Evolutionary conservation across 2,888 invertebrate species (phyloP).

Genomic region (Pristionchus japonicus): DNA sequence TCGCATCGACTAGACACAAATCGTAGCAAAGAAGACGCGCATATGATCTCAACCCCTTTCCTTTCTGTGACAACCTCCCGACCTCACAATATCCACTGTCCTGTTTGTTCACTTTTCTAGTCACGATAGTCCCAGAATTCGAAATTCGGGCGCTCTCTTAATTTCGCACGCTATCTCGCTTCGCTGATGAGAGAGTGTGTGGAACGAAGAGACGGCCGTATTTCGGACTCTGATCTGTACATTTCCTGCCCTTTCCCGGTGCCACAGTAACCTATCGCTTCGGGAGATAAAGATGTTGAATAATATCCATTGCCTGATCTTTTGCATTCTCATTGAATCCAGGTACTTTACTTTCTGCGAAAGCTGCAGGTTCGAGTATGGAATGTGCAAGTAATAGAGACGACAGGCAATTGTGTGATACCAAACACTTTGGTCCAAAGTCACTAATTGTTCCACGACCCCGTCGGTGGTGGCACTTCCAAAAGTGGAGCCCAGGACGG

Average conservation of each 20-base stretch:
- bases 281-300: neutral
- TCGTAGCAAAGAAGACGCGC: neutral
- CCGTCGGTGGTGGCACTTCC: neutral
- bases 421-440: too few species aligned
- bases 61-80: neutral
- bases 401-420: too few species aligned
- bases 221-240: neutral
- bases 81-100: neutral
- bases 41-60: constrained; percentile 21
- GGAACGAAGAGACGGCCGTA: neutral
- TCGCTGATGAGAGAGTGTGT: too few species aligned
- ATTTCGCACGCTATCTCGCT: neutral
- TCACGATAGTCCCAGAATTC: too few species aligned
- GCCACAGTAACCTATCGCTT: constrained; percentile 1
- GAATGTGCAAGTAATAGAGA: too few species aligned
- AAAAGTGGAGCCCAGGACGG: neutral
- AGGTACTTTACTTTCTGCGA: too few species aligned
- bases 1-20: neutral
- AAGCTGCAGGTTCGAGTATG: too few species aligned
- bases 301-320: too few species aligned
- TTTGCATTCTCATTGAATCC: too few species aligned
- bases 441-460: neutral
- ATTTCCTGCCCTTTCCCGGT: constrained; percentile 16
- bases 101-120: neutral
- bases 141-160: neutral